These are phyloP conservation scores for Pseudomyrmex dendroicus DNA, from an alignment of 1,140 invertebrate genomes.

Conservation along the genomic window DNA sequence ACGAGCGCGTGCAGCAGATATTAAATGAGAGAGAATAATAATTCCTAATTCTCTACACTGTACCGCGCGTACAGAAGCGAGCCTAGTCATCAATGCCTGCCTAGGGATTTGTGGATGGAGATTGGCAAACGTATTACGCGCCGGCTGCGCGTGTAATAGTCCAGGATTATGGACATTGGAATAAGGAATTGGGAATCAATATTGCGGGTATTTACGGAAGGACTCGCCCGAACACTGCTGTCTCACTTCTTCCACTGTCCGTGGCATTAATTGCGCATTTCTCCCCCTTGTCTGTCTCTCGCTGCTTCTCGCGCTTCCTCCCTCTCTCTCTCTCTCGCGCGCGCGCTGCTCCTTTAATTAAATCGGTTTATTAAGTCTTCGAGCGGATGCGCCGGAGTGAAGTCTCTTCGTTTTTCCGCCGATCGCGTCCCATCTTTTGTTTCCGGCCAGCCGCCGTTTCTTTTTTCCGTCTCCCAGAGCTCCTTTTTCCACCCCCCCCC, in stretches of 20 bases:
- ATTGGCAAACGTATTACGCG: constrained; percentile 62
- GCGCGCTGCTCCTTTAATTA: constrained; percentile 78
- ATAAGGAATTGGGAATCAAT: constrained; percentile 75
- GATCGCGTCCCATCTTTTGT: constrained; percentile 15
- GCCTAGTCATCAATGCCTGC: constrained; percentile 46
- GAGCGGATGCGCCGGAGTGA: constrained; percentile 71
- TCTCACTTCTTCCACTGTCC: constrained; percentile 59
- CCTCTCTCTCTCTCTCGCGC: constrained; percentile 4
- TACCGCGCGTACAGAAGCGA: background rate
- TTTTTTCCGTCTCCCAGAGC: constrained; percentile 15
- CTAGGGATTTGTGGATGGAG: constrained; percentile 49
- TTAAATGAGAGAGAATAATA: constrained; percentile 61
- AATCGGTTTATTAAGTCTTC: constrained; percentile 79
- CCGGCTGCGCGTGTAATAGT: constrained; percentile 64
- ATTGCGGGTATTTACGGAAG: constrained; percentile 72
- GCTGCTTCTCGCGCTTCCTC: constrained; percentile 29
- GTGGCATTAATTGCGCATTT: constrained; percentile 70
- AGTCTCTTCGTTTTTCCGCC: constrained; percentile 51
- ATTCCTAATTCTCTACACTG: constrained; percentile 41
- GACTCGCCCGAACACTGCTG: constrained; percentile 62
- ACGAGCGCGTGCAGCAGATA: constrained; percentile 23
- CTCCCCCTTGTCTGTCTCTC: constrained; percentile 23
- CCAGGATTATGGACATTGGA: constrained; percentile 68
- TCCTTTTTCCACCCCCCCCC: constrained; percentile 7
- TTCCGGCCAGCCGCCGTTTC: background rate